phyloP scores from a whole-genome alignment of 2,888 invertebrate species.

The Aphodius granarius region DNA sequence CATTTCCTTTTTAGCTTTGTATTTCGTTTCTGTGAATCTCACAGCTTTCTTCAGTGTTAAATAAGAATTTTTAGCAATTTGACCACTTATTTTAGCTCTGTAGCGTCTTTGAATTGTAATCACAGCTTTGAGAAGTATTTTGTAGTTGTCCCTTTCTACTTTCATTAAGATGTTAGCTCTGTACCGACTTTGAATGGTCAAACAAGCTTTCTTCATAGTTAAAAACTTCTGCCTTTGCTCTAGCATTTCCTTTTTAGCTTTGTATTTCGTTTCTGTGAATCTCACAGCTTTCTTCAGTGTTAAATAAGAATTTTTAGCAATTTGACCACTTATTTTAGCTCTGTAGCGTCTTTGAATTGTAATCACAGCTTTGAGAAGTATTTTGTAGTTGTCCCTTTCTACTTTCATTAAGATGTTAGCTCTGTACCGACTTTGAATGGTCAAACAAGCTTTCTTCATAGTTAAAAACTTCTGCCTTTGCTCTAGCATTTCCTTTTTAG shows the following conservation, averaged over 20 bases:
- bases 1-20: conserved; percentile 9
- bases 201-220: conserved; percentile 42
- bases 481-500: conserved; percentile 35
- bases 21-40: background rate
- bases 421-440: conserved; percentile 42
- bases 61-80: conserved; percentile 34
- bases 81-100: conserved; percentile 41
- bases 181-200: conserved; percentile 47
- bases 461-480: conserved; percentile 37
- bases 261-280: conserved; percentile 36
- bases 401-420: conserved; percentile 36
- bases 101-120: conserved; percentile 45
- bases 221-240: conserved; percentile 40
- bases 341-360: conserved; percentile 33
- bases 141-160: background rate
- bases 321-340: conserved; percentile 45
- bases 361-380: conserved; percentile 39
- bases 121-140: conserved; percentile 31
- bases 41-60: conserved; percentile 33
- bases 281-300: conserved; percentile 43
- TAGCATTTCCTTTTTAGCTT: conserved; percentile 45
- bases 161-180: conserved; percentile 41
- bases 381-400: conserved; percentile 49
- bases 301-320: conserved; percentile 45
- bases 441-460: conserved; percentile 39